These are phyloP conservation scores for Drosophila siamana DNA, from an alignment of 2,888 invertebrate genomes.

Conservation along the genomic window DNA sequence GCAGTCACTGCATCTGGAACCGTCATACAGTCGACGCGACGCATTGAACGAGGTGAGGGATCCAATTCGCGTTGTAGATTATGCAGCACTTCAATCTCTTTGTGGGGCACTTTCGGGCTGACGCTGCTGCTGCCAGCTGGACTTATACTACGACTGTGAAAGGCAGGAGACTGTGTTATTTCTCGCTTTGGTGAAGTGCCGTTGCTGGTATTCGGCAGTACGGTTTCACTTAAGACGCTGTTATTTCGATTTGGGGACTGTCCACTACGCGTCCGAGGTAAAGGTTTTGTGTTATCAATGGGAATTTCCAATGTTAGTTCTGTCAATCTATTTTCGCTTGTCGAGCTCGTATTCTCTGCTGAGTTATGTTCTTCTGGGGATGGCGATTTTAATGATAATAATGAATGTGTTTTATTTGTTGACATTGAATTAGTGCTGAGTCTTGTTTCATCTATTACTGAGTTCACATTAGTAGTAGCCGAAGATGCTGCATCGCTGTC, in stretches of 20 bases:
- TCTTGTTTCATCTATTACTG: conserved; percentile 1
- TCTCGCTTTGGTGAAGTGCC: conserved; percentile 52
- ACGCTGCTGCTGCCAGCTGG: conserved; percentile 85
- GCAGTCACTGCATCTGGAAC: conserved; percentile 24
- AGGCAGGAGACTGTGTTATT: conserved; percentile 71
- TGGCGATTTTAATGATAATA: neutral
- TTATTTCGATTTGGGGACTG: conserved; percentile 29
- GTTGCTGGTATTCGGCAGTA: neutral
- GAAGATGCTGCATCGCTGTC: conserved; percentile 90
- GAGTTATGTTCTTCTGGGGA: neutral
- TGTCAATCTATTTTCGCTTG: conserved; percentile 56
- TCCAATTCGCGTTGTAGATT: conserved; percentile 90
- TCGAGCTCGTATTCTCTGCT: neutral
- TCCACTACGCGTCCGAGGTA: conserved; percentile 45
- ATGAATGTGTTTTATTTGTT: neutral
- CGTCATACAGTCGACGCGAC: conserved; percentile 62
- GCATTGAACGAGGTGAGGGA: conserved; percentile 87
- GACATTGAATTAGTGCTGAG: neutral
- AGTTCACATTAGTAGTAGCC: conserved; percentile 44
- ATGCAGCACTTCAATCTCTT: conserved; percentile 89
- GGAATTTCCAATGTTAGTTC: conserved; percentile 83
- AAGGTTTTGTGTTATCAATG: conserved; percentile 84
- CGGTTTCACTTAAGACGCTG: conserved; percentile 9
- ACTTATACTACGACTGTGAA: conserved; percentile 83
- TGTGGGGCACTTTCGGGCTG: conserved; percentile 86